Evolutionary conservation across 2,113 vertebrate species (phyloP), one percentile per base, ranked within the genome.

Genomic region (Cygnus buccinator): DNA sequence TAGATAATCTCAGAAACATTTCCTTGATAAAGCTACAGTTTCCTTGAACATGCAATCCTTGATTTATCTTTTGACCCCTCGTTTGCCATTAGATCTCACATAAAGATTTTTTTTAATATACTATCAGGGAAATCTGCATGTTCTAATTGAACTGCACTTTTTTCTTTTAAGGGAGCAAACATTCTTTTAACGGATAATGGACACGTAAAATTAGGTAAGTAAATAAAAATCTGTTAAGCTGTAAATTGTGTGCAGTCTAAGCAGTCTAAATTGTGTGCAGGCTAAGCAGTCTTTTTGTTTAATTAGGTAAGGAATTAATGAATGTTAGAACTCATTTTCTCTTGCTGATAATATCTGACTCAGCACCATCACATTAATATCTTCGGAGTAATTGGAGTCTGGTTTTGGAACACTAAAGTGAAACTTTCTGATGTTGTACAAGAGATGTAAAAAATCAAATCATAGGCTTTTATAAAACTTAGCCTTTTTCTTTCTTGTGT

Each of bases 131-230:
- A 81, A 84, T 44, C 21, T 71, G 48, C 68, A 19, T 92, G 28
- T 94, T 96, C 90, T 97, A 95, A 97, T 97, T 89, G 20, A 89
- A 81, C 29, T 94, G 22, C 50, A 9, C 90, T 95, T 97, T 33
- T 97, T 93, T 89, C 87, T 97, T 97, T 97, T 84, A 98, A 99
- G 99, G 99, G 99, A 95, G 99, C 99, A 97, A 99, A 99, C 98
- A 99, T 99, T 97, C 98, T 99, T 61, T 97, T 99, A 97, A 99
- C 99, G 22, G 99, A 99, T 98, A 99, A 99, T 63, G 99, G 99
- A 88, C 99, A 99, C 67, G 98, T 99, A 93, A 99, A 99, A 97
- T 98, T 99, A 97, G 99, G 99, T 99, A 97, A 99, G 98, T 98
- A 90, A 46, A 61, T 87, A 95, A 73, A 20, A 22, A 85, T 81